These are phyloP conservation scores for Eubucco bourcierii DNA, from an alignment of 2,113 vertebrate species.

Conservation along the genomic window DNA sequence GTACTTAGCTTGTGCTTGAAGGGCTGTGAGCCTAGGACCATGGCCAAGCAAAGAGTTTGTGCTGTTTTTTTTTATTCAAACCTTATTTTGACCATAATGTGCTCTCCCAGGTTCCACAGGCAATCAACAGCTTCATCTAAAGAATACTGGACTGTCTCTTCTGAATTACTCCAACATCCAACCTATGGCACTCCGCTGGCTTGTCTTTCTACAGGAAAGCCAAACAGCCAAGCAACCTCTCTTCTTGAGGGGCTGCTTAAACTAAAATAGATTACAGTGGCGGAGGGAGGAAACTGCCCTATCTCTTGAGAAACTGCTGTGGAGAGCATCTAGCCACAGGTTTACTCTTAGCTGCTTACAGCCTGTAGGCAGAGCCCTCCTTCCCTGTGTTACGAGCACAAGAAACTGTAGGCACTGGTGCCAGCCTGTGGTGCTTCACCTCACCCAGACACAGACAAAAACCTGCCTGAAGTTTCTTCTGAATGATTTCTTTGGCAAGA, in stretches of 20 bases:
- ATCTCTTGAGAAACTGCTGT: not conserved
- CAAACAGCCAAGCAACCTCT: not conserved
- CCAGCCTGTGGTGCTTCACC: not conserved
- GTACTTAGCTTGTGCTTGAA: rapidly evolving
- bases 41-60: not conserved
- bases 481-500: not conserved
- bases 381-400: rapidly evolving
- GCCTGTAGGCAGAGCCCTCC: not conserved
- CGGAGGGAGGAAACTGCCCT: not conserved
- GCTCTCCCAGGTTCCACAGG: not conserved
- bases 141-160: not conserved
- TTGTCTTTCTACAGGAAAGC: not conserved
- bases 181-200: not conserved
- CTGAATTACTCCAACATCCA: not conserved
- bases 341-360: not conserved
- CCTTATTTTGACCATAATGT: not conserved
- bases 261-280: not conserved
- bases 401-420: not conserved
- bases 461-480: not conserved
- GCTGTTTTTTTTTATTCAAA: not conserved
- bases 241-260: not conserved
- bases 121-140: not conserved
- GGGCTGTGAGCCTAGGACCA: not conserved
- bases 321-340: not conserved
- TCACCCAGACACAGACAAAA: not conserved